phyloP scores from a whole-genome alignment of 2,797 vertebrate species.

The Aplochiton taeniatus region DNA sequence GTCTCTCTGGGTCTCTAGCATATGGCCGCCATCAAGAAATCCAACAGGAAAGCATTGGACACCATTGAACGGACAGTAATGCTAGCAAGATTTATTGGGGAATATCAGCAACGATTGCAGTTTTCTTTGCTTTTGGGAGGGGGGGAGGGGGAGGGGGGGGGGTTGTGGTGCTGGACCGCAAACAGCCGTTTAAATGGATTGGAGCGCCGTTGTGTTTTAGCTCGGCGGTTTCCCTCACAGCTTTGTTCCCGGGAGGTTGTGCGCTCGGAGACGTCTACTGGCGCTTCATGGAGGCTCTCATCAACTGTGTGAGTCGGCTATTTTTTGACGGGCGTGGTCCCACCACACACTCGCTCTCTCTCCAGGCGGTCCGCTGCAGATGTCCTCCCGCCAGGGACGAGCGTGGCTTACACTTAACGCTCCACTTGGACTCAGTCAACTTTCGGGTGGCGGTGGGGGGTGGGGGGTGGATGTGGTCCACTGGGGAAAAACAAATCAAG shows the following conservation, averaged over 20 bases:
- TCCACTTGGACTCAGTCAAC: conserved; percentile 22
- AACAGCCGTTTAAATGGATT: too few relatives aligned
- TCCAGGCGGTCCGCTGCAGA: conserved; percentile 29
- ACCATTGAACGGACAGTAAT: conserved; percentile 12
- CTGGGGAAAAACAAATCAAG: too few relatives aligned
- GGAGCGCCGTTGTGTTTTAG: conserved; percentile 28
- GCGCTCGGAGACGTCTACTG: conserved; percentile 34
- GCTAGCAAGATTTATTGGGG: conserved; percentile 9
- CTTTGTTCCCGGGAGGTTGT: conserved; percentile 24
- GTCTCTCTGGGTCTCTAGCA: conserved; percentile 13
- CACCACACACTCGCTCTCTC: conserved; percentile 27
- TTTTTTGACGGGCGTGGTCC: conserved; percentile 40
- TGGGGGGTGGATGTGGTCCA: too few relatives aligned
- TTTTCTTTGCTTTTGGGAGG: too few relatives aligned
- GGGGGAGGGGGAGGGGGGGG: too few relatives aligned
- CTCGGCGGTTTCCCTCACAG: conserved; percentile 35
- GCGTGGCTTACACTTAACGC: conserved; percentile 7
- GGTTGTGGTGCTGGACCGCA: too few relatives aligned
- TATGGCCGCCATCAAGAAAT: conserved; percentile 35
- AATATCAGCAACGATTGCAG: conserved; percentile 5
- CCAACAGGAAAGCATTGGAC: conserved; percentile 27
- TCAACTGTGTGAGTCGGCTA: conserved; percentile 30
- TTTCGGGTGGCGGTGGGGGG: conserved; percentile 14
- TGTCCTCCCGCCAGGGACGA: conserved; percentile 30
- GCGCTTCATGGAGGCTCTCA: conserved; percentile 23